Conservation (phyloP, 1,140 invertebrate species). For the Aradophagus sp. region DNA sequence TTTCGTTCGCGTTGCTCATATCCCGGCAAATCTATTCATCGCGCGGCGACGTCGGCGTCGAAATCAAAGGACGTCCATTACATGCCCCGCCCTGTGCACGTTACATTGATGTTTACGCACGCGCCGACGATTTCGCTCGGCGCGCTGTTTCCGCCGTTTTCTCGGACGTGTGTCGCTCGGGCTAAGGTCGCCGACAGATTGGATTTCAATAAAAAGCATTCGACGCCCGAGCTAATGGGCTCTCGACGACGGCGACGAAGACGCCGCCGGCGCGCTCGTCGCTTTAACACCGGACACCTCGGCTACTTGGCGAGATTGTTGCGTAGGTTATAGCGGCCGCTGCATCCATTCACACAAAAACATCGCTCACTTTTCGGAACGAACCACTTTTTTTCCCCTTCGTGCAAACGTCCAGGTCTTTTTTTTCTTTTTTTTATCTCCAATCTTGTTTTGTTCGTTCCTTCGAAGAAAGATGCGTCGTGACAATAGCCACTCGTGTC, state of each 20-base stretch:
- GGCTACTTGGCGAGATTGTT: too few relatives aligned
- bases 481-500: too few relatives aligned
- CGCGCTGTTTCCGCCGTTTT: slow-evolving; percentile 39
- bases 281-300: too few relatives aligned
- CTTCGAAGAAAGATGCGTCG: too few relatives aligned
- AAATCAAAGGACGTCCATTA: slow-evolving; percentile 51
- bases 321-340: slow-evolving; percentile 44
- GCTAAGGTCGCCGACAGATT: slow-evolving; percentile 32
- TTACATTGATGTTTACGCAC: slow-evolving; percentile 55
- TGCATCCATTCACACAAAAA: slow-evolving; percentile 17
- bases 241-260: slow-evolving; percentile 59
- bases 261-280: slow-evolving; percentile 3
- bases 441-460: too few relatives aligned
- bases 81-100: slow-evolving; percentile 50
- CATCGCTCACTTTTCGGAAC: too few relatives aligned
- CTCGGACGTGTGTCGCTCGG: slow-evolving; percentile 30
- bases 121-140: slow-evolving; percentile 44
- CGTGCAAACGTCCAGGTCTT: too few relatives aligned
- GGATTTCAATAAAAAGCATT: slow-evolving; percentile 56
- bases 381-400: too few relatives aligned
- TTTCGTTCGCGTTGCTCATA: slow-evolving; percentile 18
- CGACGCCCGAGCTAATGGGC: slow-evolving; percentile 55
- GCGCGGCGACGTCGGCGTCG: slow-evolving; percentile 23
- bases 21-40: slow-evolving; percentile 32
- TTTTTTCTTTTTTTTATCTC: too few relatives aligned